phyloP scores from a whole-genome alignment of 2,797 vertebrate species.

The Remorina albescens region DNA sequence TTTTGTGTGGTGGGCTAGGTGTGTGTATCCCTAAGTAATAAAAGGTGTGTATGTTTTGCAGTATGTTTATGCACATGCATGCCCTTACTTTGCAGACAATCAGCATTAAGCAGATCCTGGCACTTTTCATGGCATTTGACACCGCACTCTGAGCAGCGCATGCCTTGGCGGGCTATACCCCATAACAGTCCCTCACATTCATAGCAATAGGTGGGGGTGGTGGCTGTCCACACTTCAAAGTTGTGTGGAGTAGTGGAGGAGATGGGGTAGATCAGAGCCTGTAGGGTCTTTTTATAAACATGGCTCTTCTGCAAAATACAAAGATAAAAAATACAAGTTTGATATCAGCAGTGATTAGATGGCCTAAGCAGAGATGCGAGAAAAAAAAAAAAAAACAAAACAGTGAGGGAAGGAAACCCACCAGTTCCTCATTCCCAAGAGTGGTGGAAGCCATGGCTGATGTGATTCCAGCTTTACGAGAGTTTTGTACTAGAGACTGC shows the following conservation, averaged over 20 bases:
- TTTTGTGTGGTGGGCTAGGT: constrained; percentile 33
- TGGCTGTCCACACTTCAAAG: constrained; percentile 99
- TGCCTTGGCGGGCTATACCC: constrained; percentile 98
- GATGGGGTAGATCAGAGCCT: constrained; percentile 99
- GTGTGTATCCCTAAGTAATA: constrained; percentile 16
- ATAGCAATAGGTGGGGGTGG: constrained; percentile 98
- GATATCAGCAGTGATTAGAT: not conserved
- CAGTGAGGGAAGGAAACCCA: constrained; percentile 75
- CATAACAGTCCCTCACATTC: constrained; percentile 98
- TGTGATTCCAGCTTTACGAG: constrained; percentile 96
- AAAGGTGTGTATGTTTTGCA: constrained; percentile 21
- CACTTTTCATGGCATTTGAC: constrained; percentile 99
- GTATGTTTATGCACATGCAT: not conserved
- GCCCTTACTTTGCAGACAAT: constrained; percentile 97
- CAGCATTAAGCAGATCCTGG: constrained; percentile 97
- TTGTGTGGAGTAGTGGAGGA: constrained; percentile 99
- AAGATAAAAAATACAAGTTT: constrained; percentile 4
- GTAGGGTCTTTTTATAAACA: constrained; percentile 99
- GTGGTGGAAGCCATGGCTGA: constrained; percentile 97
- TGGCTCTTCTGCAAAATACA: constrained; percentile 92
- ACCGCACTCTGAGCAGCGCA: constrained; percentile 97
- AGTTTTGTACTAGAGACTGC: constrained; percentile 95
- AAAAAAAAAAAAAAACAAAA: too few species aligned
- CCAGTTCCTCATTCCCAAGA: constrained; percentile 97
- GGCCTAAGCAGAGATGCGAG: constrained; percentile 3